A percentile compares a stretch with the other conserved stretches of the same genome.
These are phyloP conservation scores for Dissostichus mawsoni DNA, from an alignment of 2,113 vertebrate genomes.

Conservation along the genomic window DNA sequence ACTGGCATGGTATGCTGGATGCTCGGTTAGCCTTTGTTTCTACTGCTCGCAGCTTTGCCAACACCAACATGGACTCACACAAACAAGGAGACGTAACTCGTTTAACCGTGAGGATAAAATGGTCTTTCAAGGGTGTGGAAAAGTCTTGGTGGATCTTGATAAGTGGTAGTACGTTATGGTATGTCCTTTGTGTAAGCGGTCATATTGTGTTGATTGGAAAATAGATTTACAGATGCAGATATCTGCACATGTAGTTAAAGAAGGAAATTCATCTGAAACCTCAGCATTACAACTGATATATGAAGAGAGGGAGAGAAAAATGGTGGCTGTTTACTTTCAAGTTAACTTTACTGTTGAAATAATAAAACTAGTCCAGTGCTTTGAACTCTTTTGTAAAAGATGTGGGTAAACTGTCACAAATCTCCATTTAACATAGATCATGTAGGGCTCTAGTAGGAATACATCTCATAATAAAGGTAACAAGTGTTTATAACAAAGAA, in stretches of 20 bases:
- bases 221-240: neutral
- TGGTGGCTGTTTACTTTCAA: conserved; percentile 31
- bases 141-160: neutral
- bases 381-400: conserved; percentile 1
- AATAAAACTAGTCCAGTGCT: conserved; percentile 15
- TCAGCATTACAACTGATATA: conserved; percentile 1
- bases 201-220: neutral
- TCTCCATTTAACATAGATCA: neutral
- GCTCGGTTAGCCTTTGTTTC: neutral
- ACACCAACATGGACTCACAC: neutral
- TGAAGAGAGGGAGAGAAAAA: neutral
- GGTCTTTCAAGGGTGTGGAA: neutral
- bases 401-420: neutral
- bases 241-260: neutral
- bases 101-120: conserved; percentile 38
- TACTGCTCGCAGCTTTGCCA: neutral
- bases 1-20: neutral
- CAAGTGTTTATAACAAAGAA: conserved; percentile 13
- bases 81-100: neutral
- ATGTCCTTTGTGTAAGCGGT: neutral
- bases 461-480: conserved; percentile 7
- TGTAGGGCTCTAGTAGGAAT: conserved; percentile 31
- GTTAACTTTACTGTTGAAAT: conserved; percentile 28
- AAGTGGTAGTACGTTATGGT: neutral
- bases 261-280: no score